phyloP scores from a whole-genome alignment of 2,113 vertebrate species.

The Notiomystis cincta region DNA sequence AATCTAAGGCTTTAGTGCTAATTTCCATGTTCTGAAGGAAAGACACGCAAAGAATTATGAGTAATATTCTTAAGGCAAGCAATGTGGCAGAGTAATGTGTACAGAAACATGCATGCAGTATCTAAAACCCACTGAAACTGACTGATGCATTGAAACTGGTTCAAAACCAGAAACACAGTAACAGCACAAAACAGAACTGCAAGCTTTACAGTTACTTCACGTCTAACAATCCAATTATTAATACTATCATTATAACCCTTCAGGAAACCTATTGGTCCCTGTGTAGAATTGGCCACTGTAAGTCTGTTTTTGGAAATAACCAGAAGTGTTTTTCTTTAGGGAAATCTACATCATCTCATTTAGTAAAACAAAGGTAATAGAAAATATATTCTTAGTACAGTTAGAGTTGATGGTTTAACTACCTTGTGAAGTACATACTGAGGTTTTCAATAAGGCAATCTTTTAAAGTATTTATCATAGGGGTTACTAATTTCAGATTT shows the following conservation, averaged over 20 bases:
- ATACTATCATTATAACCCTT: neutral
- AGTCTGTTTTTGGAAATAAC: neutral
- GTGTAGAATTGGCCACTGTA: neutral
- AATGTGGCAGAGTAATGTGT: neutral
- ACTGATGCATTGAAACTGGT: neutral
- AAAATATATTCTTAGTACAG: neutral
- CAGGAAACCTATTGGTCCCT: neutral
- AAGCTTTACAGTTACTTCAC: neutral
- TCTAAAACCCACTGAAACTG: neutral
- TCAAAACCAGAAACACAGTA: neutral
- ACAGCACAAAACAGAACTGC: neutral
- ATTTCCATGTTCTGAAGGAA: neutral
- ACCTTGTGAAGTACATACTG: accelerated
- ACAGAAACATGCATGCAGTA: neutral
- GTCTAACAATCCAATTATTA: neutral
- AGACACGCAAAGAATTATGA: neutral
- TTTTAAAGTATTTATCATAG: neutral
- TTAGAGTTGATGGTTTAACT: neutral
- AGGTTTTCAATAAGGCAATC: neutral
- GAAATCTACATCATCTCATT: neutral
- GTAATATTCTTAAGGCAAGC: neutral
- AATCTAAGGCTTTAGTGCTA: neutral
- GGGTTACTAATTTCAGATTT: neutral
- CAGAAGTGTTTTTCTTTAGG: neutral
- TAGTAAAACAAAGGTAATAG: neutral